These are phyloP conservation scores for Hyperoplus immaculatus DNA, from an alignment of 2,797 vertebrate species.

Conservation along the genomic window DNA sequence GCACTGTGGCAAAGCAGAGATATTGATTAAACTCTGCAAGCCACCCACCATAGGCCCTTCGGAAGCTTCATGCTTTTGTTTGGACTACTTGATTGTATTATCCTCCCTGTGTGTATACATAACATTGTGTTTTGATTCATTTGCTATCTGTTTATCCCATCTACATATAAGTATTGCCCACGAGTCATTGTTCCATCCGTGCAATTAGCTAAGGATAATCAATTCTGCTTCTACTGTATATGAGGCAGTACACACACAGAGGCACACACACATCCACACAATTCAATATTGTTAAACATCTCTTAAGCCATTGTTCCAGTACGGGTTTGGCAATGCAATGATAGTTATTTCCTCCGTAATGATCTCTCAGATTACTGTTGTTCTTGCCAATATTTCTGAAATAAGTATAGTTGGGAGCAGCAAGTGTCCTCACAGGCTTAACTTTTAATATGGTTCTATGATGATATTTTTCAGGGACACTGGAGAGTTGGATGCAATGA, in stretches of 20 bases:
- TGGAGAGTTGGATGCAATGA: conserved; percentile 4
- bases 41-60: conserved; percentile 23
- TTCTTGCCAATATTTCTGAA: conserved; percentile 18
- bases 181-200: conserved; percentile 15
- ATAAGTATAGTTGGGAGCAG: conserved; percentile 20
- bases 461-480: conserved; percentile 18
- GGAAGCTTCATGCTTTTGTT: conserved; percentile 26
- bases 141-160: conserved; percentile 23
- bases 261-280: background rate
- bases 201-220: conserved; percentile 32
- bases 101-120: background rate
- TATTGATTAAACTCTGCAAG: conserved; percentile 56
- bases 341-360: conserved; percentile 33
- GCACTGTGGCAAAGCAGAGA: conserved; percentile 24
- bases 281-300: conserved; percentile 21
- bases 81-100: conserved; percentile 16
- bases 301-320: conserved; percentile 26
- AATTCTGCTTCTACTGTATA: background rate
- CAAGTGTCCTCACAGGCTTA: conserved; percentile 22
- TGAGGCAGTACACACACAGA: background rate
- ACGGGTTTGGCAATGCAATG: conserved; percentile 1
- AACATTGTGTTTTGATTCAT: conserved; percentile 18
- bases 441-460: conserved; percentile 36
- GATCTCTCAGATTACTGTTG: conserved; percentile 23
- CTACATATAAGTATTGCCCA: background rate